Evolutionary conservation across 1,140 invertebrate species (phyloP).

Genomic region (Habropoda laboriosa): DNA sequence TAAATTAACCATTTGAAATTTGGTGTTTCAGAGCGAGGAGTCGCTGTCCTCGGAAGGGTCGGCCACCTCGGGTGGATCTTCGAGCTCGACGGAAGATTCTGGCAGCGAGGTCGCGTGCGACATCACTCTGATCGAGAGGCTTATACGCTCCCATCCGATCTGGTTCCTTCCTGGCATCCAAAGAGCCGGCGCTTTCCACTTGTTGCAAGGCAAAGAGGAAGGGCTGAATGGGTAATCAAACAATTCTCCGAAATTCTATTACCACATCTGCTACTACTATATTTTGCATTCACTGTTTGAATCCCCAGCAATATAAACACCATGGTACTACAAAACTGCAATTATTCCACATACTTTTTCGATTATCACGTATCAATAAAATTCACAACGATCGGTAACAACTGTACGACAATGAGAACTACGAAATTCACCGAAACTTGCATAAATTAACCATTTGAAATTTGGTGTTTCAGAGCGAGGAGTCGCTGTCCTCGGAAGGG

Average conservation of each 20-base stretch:
- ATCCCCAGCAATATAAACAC: too few relatives aligned
- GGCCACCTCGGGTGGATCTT: conserved; percentile 75
- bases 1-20: too few relatives aligned
- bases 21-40: conserved; percentile 75
- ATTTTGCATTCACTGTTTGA: too few relatives aligned
- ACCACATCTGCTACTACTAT: too few relatives aligned
- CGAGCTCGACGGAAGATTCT: conserved; percentile 75
- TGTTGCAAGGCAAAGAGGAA: conserved; percentile 95
- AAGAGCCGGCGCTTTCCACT: conserved; percentile 94
- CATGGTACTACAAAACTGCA: too few relatives aligned
- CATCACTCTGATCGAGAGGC: conserved; percentile 91
- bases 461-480: conserved; percentile 73
- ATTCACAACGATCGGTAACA: too few relatives aligned
- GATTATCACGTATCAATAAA: too few relatives aligned
- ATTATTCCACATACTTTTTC: too few relatives aligned
- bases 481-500: conserved; percentile 79
- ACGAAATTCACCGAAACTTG: neutral
- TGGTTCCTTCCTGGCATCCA: conserved; percentile 98
- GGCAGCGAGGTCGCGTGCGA: conserved; percentile 85
- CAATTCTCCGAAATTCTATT: too few relatives aligned
- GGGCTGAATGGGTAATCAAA: too few relatives aligned
- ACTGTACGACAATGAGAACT: too few relatives aligned
- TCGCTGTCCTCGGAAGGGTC: conserved; percentile 79
- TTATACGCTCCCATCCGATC: conserved; percentile 95
- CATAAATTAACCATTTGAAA: too few relatives aligned